phyloP scores from a whole-genome alignment of 2,888 invertebrate species.

The Orthosia gothica region DNA sequence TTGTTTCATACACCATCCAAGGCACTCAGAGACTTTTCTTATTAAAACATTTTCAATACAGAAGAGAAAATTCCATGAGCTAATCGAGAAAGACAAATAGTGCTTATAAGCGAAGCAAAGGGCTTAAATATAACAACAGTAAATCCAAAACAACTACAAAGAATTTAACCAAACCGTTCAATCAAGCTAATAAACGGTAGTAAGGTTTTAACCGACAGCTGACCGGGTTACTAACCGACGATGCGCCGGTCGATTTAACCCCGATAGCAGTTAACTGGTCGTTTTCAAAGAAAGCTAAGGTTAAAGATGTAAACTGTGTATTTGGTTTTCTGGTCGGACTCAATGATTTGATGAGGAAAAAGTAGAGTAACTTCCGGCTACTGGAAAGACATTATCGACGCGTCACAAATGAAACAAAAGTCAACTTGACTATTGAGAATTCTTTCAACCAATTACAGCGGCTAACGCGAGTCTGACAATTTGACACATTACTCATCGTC shows the following conservation, averaged over 20 bases:
- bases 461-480: too few species aligned
- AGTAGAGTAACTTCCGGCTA: neutral
- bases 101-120: neutral
- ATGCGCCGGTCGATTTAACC: constrained; percentile 44
- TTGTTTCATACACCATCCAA: too few species aligned
- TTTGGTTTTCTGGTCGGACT: neutral
- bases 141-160: constrained; percentile 35
- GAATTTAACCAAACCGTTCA: constrained; percentile 48
- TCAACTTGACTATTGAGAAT: too few species aligned
- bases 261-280: constrained; percentile 38
- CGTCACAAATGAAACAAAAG: neutral
- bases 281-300: constrained; percentile 30
- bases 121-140: constrained; percentile 3
- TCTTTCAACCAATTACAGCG: too few species aligned
- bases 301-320: constrained; percentile 15
- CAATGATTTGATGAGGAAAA: neutral
- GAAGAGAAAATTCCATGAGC: too few species aligned
- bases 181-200: constrained; percentile 56
- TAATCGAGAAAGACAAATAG: too few species aligned
- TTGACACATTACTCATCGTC: too few species aligned
- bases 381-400: neutral
- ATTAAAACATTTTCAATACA: too few species aligned
- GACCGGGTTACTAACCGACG: constrained; percentile 50
- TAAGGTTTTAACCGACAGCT: constrained; percentile 43
- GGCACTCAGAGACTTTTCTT: too few species aligned